Conservation (phyloP, 1,140 invertebrate species). For the Armadillidium nasatum region DNA sequence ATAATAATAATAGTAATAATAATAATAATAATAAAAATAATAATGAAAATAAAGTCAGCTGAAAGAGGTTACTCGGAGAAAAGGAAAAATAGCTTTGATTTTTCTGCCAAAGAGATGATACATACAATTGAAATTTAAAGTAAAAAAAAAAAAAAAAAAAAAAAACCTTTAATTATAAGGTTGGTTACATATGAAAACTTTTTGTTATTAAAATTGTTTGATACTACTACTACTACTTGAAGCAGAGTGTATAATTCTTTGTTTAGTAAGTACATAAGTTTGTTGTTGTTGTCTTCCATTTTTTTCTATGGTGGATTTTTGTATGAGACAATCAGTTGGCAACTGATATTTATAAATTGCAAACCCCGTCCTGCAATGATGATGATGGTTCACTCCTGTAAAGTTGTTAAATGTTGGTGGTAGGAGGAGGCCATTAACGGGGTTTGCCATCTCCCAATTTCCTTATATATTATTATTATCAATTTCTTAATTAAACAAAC, state of each 20-base stretch:
- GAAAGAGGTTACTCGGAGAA: background rate
- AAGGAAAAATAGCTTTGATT: no score
- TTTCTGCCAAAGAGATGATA: no score
- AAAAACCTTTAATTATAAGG: no score
- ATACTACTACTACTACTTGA: background rate
- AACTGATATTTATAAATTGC: no score
- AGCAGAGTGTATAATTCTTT: slow-evolving; percentile 2
- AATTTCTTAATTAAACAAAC: background rate
- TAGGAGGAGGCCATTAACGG: background rate
- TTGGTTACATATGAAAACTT: background rate
- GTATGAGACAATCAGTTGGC: background rate
- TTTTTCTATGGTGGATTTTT: slow-evolving; percentile 1
- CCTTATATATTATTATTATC: no score
- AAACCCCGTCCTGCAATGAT: background rate
- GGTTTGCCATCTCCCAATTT: no score
- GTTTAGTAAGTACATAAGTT: background rate
- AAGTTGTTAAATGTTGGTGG: background rate
- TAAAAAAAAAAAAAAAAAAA: no score
- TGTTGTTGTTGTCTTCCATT: background rate
- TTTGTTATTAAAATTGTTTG: background rate
- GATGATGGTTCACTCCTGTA: background rate
- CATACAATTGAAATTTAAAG: background rate
- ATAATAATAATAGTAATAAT: no score
- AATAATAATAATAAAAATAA: no score
- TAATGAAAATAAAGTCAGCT: background rate